Conservation (phyloP, 2,888 invertebrate species). For the Lithodes maja region DNA sequence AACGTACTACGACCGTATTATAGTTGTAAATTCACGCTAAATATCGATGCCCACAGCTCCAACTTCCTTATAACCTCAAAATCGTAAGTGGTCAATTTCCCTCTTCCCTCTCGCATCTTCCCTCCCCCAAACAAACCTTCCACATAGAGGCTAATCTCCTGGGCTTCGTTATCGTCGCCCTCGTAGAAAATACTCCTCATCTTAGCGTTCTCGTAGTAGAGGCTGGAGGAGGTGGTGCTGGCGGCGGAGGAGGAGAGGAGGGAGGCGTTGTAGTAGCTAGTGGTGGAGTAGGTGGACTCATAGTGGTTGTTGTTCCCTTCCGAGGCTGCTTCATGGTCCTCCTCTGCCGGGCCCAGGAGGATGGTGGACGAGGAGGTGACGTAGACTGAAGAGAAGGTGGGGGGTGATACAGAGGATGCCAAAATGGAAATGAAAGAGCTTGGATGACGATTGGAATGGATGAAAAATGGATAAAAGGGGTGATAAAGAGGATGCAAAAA, state of each 20-base stretch:
- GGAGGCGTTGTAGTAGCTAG: constrained; percentile 65
- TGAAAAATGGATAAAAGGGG: too few relatives aligned
- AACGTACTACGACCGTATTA: too few relatives aligned
- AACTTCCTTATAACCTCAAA: too few relatives aligned
- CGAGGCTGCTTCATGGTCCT: background rate
- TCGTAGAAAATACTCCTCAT: constrained; percentile 70
- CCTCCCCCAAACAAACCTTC: constrained; percentile 57
- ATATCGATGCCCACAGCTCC: too few relatives aligned
- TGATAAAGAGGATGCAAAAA: too few relatives aligned
- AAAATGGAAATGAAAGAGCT: background rate
- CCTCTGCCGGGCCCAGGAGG: constrained; percentile 50
- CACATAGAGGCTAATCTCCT: constrained; percentile 68
- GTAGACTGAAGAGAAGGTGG: constrained; percentile 53
- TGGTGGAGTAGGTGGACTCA: constrained; percentile 53
- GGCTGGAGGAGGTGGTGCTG: constrained; percentile 57
- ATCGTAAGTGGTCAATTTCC: too few relatives aligned
- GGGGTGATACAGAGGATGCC: background rate
- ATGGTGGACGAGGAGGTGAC: constrained; percentile 69
- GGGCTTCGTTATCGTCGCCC: constrained; percentile 60
- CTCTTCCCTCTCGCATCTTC: background rate
- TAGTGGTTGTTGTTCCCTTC: constrained; percentile 51
- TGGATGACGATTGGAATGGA: too few relatives aligned
- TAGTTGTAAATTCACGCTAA: too few relatives aligned
- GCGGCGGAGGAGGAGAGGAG: constrained; percentile 43
- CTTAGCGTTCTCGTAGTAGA: constrained; percentile 69